phyloP scores from a whole-genome alignment of 1,140 invertebrate species.

The Drosophila eugracilis region DNA sequence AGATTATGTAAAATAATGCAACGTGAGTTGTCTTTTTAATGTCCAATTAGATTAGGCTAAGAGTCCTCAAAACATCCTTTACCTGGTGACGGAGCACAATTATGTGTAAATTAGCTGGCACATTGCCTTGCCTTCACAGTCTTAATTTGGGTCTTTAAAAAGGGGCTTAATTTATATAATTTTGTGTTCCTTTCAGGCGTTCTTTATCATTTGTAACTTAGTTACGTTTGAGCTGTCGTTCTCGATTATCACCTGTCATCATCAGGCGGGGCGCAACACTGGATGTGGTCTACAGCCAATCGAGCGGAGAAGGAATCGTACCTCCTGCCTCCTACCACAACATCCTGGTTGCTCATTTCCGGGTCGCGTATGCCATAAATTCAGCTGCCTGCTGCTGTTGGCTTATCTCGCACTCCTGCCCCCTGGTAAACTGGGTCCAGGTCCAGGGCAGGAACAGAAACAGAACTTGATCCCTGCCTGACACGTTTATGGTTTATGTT shows the following conservation, averaged over 20 bases:
- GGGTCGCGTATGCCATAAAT: conserved; percentile 73
- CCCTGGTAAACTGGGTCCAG: conserved; percentile 9
- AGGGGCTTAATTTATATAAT: conserved; percentile 13
- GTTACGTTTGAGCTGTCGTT: conserved; percentile 29
- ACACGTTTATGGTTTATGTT: conserved; percentile 64
- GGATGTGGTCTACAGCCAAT: conserved; percentile 35
- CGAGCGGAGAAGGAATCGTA: conserved; percentile 18
- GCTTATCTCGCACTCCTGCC: conserved; percentile 50
- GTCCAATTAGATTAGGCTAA: too few species aligned
- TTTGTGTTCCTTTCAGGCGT: conserved; percentile 2
- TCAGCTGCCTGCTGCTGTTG: conserved; percentile 56
- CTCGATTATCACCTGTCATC: conserved; percentile 75
- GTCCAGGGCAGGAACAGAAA: not conserved
- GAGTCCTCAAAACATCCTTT: not conserved
- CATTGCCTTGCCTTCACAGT: not conserved
- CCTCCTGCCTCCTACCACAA: conserved; percentile 16
- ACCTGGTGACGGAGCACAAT: not conserved
- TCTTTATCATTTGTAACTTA: conserved; percentile 21
- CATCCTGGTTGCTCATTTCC: conserved; percentile 70
- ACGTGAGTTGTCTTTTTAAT: not conserved
- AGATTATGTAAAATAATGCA: not conserved
- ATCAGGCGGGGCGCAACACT: conserved; percentile 20
- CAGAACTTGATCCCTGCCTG: conserved; percentile 7
- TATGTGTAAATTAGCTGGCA: not conserved
- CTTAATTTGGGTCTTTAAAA: conserved; percentile 24